Conservation (phyloP, 2,113 vertebrate genomes). For the Columbina picui region DNA sequence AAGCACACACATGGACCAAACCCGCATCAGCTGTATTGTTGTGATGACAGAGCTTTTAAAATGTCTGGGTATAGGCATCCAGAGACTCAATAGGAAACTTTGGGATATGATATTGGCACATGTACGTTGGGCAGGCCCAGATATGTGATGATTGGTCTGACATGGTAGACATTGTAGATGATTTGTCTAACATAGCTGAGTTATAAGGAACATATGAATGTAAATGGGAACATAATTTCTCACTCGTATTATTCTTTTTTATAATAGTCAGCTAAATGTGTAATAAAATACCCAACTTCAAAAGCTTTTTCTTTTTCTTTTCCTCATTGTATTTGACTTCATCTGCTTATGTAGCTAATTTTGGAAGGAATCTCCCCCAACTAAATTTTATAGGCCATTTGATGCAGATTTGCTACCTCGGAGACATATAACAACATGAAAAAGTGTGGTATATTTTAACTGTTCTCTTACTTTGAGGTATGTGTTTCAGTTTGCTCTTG, state of each 20-base stretch:
- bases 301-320: background rate
- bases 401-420: background rate
- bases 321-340: background rate
- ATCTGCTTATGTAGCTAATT: background rate
- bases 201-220: background rate
- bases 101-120: fast-evolving
- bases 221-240: background rate
- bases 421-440: background rate
- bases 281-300: background rate
- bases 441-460: background rate
- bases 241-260: background rate
- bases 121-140: background rate
- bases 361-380: background rate
- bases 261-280: background rate
- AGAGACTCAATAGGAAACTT: background rate
- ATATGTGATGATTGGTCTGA: background rate
- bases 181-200: background rate
- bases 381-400: slow-evolving; percentile 14
- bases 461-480: background rate
- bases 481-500: background rate
- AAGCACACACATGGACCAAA: background rate
- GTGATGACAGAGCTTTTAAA: background rate
- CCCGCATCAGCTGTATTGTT: background rate
- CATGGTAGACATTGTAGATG: background rate
- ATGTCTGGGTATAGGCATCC: background rate